phyloP scores from a whole-genome alignment of 2,797 vertebrate genomes.

The Phoeniculus purpureus region DNA sequence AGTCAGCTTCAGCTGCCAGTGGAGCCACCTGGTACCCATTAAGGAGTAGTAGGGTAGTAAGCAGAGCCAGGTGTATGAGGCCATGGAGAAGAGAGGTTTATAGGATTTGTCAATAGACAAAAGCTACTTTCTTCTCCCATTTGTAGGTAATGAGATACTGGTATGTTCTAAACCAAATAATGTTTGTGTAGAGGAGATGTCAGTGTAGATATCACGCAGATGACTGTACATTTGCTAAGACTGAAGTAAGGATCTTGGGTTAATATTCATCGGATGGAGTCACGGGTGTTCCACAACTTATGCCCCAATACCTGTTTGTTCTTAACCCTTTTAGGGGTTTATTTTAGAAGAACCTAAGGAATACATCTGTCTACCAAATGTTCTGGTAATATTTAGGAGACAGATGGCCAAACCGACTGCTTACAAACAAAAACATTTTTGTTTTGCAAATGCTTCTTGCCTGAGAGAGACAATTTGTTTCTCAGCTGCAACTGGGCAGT shows the following conservation, averaged over 20 bases:
- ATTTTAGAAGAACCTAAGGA: not conserved
- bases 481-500: not conserved
- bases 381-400: not conserved
- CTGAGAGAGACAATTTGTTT: not conserved
- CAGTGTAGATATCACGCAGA: not conserved
- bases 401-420: not conserved
- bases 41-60: not conserved
- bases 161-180: not conserved
- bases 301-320: not conserved
- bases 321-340: not conserved
- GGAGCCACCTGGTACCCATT: constrained; percentile 44
- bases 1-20: not conserved
- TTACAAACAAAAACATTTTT: not conserved
- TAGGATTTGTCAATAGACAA: not conserved
- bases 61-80: constrained; percentile 45
- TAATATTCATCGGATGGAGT: not conserved
- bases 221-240: not conserved
- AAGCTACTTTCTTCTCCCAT: constrained; percentile 5
- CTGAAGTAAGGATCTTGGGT: not conserved
- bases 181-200: not conserved
- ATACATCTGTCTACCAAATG: not conserved
- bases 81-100: constrained; percentile 19
- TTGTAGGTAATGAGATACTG: not conserved
- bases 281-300: not conserved
- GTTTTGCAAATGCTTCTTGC: not conserved